Conservation (phyloP, 2,113 vertebrate genomes). For the Origma solitaria region DNA sequence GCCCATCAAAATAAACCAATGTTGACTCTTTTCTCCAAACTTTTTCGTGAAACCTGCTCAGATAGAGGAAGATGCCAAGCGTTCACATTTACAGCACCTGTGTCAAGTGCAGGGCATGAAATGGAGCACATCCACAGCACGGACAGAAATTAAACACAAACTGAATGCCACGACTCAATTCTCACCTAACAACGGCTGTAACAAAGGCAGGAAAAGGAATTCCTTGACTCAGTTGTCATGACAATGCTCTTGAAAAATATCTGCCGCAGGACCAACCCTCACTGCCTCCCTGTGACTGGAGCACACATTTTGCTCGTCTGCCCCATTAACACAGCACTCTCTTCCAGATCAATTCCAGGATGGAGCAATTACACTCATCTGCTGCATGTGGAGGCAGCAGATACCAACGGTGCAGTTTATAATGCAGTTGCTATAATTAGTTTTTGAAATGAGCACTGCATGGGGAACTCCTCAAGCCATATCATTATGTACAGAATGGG, state of each 20-base stretch:
- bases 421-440: not conserved
- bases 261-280: not conserved
- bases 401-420: not conserved
- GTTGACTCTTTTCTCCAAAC: too few relatives aligned
- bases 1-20: not conserved
- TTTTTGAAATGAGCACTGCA: not conserved
- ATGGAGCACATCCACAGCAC: not conserved
- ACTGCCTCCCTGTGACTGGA: fast-evolving
- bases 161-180: not conserved
- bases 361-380: not conserved
- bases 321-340: not conserved
- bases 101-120: not conserved
- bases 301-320: fast-evolving
- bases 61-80: not conserved
- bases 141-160: not conserved
- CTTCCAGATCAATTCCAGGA: not conserved
- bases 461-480: not conserved
- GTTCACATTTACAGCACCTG: not conserved
- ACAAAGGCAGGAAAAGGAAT: conserved; percentile 4
- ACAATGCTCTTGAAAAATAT: not conserved
- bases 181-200: not conserved
- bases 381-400: not conserved
- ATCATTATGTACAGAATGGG: not conserved
- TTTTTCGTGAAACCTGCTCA: not conserved
- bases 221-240: conserved; percentile 51